These are phyloP conservation scores for Tupiocoris notatus DNA, from an alignment of 2,888 invertebrate species.

Conservation along the genomic window DNA sequence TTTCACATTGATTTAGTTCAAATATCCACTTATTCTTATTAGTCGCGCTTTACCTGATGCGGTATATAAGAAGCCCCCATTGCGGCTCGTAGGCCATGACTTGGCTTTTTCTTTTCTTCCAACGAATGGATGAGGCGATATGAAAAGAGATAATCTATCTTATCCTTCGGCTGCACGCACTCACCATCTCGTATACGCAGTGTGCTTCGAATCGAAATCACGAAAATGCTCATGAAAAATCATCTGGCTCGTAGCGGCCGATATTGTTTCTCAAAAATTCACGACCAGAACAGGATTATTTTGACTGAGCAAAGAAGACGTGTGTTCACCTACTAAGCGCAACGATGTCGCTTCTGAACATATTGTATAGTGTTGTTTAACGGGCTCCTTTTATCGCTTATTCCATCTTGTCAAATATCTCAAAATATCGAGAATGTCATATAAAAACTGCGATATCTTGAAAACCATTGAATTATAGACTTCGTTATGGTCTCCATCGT, in stretches of 20 bases:
- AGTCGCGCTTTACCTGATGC: constrained; percentile 24
- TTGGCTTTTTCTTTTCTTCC: background rate
- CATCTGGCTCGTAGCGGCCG: background rate
- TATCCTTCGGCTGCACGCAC: background rate
- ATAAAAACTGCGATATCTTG: too few relatives aligned
- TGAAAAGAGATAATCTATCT: background rate
- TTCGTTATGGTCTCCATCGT: too few relatives aligned
- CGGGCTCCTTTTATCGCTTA: too few relatives aligned
- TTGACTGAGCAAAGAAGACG: too few relatives aligned
- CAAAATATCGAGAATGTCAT: too few relatives aligned
- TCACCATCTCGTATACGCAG: background rate
- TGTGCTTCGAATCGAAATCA: background rate
- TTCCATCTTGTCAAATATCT: too few relatives aligned
- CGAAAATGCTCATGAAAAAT: background rate
- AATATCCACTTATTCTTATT: constrained; percentile 31
- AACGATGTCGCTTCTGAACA: too few relatives aligned
- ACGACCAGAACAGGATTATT: too few relatives aligned
- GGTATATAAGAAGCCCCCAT: constrained; percentile 1
- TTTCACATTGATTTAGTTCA: constrained; percentile 33
- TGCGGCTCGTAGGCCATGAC: background rate
- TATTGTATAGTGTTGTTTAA: too few relatives aligned
- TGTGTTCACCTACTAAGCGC: too few relatives aligned
- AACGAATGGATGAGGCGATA: background rate
- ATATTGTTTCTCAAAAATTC: too few relatives aligned
- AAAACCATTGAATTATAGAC: too few relatives aligned